Conservation (phyloP, 2,797 vertebrate genomes). For the Phrynocephalus vlangalii region DNA sequence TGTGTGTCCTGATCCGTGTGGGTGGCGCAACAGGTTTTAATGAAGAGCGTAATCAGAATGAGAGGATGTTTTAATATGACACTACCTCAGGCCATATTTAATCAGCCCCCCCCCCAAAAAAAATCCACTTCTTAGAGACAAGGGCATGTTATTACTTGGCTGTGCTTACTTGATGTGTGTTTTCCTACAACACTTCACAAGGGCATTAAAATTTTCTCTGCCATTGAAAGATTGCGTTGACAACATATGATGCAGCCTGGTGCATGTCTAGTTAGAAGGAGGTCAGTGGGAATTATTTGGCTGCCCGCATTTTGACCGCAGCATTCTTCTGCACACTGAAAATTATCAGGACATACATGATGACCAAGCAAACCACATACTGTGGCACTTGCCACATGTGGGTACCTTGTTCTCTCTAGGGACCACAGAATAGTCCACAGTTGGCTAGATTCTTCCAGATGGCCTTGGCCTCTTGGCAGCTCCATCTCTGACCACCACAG, state of each 20-base stretch:
- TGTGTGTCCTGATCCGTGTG: neutral
- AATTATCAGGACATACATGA: no score
- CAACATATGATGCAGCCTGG: no score
- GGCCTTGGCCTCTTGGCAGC: no score
- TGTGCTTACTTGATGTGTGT: neutral
- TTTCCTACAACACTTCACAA: neutral
- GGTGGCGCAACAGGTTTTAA: neutral
- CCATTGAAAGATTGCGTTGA: neutral
- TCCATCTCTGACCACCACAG: no score
- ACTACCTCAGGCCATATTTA: constrained; percentile 28
- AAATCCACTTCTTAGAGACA: constrained; percentile 33
- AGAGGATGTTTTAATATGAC: constrained; percentile 4
- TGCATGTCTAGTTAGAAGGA: neutral
- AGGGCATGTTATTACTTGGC: neutral
- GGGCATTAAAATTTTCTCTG: no score
- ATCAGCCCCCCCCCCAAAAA: neutral
- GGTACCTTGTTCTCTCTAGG: no score
- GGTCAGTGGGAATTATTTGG: neutral
- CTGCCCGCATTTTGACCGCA: neutral
- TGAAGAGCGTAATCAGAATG: constrained; percentile 34
- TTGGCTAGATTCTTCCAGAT: no score
- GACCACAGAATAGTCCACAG: no score
- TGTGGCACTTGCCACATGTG: no score
- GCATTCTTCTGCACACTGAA: neutral
- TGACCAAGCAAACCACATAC: no score